Evolutionary conservation across 2,113 vertebrate species (phyloP).

Genomic region (Uria aalge): DNA sequence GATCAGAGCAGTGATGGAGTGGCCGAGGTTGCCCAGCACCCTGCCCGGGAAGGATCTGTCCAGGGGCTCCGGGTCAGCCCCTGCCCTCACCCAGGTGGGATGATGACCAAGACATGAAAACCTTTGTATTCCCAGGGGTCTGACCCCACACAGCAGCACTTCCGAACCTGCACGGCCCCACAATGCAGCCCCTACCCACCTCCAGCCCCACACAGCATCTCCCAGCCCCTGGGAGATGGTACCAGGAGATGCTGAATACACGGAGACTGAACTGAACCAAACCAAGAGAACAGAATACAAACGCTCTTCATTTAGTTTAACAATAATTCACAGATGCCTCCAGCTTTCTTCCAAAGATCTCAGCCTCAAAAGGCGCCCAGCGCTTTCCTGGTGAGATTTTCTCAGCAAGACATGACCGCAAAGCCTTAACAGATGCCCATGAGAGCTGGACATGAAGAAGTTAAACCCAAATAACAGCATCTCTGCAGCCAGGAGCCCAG

Average conservation of each 20-base stretch:
- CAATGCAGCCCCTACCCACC: background rate
- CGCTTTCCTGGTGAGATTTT: background rate
- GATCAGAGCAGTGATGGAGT: background rate
- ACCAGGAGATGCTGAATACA: background rate
- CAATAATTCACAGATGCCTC: background rate
- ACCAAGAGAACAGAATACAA: background rate
- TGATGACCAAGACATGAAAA: background rate
- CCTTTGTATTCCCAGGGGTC: background rate
- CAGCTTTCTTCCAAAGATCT: background rate
- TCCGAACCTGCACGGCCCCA: background rate
- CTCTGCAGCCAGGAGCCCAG: background rate
- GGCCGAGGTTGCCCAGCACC: background rate
- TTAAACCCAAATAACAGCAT: background rate
- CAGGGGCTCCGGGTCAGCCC: rapidly evolving
- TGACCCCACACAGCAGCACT: background rate
- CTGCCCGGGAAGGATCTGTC: rapidly evolving
- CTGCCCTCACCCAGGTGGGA: background rate
- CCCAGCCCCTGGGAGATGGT: background rate
- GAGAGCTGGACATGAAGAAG: background rate
- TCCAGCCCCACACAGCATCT: background rate
- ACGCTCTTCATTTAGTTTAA: background rate
- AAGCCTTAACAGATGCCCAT: rapidly evolving
- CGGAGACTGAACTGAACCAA: background rate
- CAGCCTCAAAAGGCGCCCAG: background rate
- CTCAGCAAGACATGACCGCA: rapidly evolving